Percentiles rank a stretch among this genome's conserved stretches.
Conservation (phyloP, 2,113 vertebrate species). For the Pelvicachromis taeniatus region DNA sequence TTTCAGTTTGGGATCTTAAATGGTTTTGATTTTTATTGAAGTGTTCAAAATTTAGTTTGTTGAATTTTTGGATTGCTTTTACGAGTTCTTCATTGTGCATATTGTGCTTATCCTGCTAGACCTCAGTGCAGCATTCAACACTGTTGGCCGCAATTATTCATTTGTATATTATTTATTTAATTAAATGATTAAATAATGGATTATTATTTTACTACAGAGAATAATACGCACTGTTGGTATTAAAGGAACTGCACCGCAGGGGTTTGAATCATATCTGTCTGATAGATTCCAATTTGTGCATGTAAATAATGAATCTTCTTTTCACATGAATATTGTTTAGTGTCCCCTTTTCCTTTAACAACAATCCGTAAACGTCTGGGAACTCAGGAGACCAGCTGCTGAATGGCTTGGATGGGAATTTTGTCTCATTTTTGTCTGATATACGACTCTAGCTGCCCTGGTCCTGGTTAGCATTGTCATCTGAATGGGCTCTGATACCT, state of each 20-base stretch:
- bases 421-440: neutral
- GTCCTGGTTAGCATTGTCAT: neutral
- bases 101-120: neutral
- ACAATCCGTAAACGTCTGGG: neutral
- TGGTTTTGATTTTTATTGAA: neutral
- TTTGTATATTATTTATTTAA: neutral
- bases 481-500: neutral
- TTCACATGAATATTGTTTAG: neutral
- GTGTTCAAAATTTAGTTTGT: neutral
- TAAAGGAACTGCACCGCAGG: neutral
- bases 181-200: neutral
- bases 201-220: neutral
- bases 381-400: neutral
- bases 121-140: neutral
- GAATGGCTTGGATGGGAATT: neutral
- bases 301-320: neutral
- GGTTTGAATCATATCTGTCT: neutral
- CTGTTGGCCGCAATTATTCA: neutral
- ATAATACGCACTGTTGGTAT: neutral
- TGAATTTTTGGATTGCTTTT: neutral
- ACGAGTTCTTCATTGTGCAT: neutral
- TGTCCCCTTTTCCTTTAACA: neutral
- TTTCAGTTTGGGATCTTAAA: neutral
- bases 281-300: neutral
- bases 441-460: neutral